Conservation (phyloP, 1,140 invertebrate species). For the Cephus cinctus region DNA sequence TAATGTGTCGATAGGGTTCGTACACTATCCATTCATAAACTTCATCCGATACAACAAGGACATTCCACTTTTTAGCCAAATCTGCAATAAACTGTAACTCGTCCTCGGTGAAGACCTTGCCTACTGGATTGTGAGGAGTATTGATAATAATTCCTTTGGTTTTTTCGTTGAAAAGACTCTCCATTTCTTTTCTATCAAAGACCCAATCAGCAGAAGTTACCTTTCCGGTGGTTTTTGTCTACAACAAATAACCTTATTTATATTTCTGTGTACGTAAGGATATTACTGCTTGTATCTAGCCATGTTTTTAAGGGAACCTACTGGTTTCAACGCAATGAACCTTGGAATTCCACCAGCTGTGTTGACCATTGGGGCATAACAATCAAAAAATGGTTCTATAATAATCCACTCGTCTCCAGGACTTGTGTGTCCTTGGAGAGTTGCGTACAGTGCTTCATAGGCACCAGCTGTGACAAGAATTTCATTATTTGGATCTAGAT, state of each 20-base stretch:
- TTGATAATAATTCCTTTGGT: slow-evolving; percentile 97
- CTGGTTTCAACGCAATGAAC: slow-evolving; percentile 85
- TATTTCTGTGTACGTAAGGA: too few species aligned
- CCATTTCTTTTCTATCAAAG: slow-evolving; percentile 81
- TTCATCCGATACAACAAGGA: slow-evolving; percentile 91
- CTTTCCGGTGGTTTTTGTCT: slow-evolving; percentile 49
- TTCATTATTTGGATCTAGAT: slow-evolving; percentile 81
- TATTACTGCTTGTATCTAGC: too few species aligned
- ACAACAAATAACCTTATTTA: slow-evolving; percentile 3
- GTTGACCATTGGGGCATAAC: slow-evolving; percentile 93
- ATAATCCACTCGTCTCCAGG: slow-evolving; percentile 92
- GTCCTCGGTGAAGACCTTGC: slow-evolving; percentile 79
- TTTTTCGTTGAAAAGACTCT: slow-evolving; percentile 79
- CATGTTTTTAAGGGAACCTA: slow-evolving; percentile 51
- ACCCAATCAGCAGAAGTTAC: slow-evolving; percentile 83
- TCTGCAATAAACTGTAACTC: slow-evolving; percentile 80
- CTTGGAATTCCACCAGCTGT: slow-evolving; percentile 83
- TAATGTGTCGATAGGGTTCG: slow-evolving; percentile 80
- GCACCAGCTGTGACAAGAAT: slow-evolving; percentile 89
- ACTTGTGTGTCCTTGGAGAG: slow-evolving; percentile 82
- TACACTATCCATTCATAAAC: slow-evolving; percentile 99
- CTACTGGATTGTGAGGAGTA: slow-evolving; percentile 94
- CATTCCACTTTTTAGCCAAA: slow-evolving; percentile 91
- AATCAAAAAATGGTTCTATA: slow-evolving; percentile 98
- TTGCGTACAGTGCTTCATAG: slow-evolving; percentile 86